Conservation (phyloP, 2,797 vertebrate genomes). For the Loriculus beryllinus region DNA sequence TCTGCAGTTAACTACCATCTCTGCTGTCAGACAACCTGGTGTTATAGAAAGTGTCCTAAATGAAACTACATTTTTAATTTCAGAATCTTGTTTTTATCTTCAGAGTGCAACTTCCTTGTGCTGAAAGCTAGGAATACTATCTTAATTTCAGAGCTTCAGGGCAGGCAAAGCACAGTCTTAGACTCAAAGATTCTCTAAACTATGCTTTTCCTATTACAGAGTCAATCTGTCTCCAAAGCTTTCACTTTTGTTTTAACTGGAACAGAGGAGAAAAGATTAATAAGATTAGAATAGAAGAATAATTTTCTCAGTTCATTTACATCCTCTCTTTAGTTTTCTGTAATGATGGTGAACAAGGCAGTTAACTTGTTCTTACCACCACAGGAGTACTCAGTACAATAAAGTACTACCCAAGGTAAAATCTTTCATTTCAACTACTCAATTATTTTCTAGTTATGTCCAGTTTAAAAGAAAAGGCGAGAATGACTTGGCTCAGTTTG, state of each 20-base stretch:
- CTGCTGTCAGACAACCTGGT: background rate
- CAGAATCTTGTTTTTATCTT: background rate
- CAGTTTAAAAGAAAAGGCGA: background rate
- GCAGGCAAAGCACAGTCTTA: background rate
- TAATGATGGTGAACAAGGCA: constrained; percentile 15
- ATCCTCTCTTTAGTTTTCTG: constrained; percentile 1
- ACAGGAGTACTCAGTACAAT: background rate
- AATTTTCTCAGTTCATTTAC: constrained; percentile 54
- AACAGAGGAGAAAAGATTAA: constrained; percentile 29
- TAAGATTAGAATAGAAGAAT: constrained; percentile 33
- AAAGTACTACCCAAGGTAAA: constrained; percentile 32
- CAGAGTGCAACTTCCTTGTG: background rate
- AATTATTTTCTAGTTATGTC: background rate
- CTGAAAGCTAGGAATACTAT: background rate
- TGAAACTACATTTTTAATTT: background rate
- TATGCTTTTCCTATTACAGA: background rate
- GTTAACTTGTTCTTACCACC: background rate
- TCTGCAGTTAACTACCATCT: background rate
- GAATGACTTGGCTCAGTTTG: background rate
- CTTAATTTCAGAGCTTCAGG: background rate
- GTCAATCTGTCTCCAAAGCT: background rate
- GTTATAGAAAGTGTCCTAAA: background rate
- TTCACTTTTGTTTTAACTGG: constrained; percentile 48
- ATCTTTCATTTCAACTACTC: constrained; percentile 30
- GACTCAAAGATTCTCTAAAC: background rate